Evolutionary conservation across 1,140 invertebrate genomes (phyloP).

Genomic region (Dreissena rostriformis): DNA sequence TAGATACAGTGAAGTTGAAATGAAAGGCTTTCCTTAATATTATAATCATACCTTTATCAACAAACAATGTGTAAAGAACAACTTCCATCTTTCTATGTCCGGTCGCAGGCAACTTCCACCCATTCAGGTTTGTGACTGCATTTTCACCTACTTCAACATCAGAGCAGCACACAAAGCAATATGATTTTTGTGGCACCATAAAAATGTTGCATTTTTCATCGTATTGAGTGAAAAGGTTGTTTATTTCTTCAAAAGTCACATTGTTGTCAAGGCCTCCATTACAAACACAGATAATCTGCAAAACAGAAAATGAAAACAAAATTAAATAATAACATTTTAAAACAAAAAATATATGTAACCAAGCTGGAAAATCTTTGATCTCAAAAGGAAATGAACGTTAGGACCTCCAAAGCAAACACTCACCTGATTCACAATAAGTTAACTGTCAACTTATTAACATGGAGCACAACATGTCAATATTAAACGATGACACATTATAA

Average conservation of each 20-base stretch:
- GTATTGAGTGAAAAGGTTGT: conserved; percentile 82
- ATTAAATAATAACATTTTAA: too few species aligned
- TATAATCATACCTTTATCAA: conserved; percentile 82
- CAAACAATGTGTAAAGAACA: conserved; percentile 86
- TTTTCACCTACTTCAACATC: conserved; percentile 81
- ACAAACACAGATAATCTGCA: conserved; percentile 85
- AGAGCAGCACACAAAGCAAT: conserved; percentile 87
- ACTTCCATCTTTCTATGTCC: conserved; percentile 58
- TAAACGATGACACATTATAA: too few species aligned
- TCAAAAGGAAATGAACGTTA: too few species aligned
- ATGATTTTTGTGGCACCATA: conserved; percentile 89
- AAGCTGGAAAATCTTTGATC: too few species aligned
- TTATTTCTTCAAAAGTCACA: conserved; percentile 85
- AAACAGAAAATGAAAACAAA: conserved; percentile 46
- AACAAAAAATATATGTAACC: too few species aligned
- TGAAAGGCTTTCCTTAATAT: too few species aligned
- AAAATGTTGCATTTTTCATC: conserved; percentile 84
- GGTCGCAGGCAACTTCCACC: conserved; percentile 67
- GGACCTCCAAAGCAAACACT: too few species aligned
- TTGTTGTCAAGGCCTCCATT: conserved; percentile 90
- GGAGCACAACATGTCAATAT: too few species aligned
- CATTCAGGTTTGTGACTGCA: conserved; percentile 83
- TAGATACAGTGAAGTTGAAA: too few species aligned
- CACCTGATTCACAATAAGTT: too few species aligned
- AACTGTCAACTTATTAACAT: too few species aligned